Conservation (phyloP, 2,888 invertebrate species). For the Philereme transversata region DNA sequence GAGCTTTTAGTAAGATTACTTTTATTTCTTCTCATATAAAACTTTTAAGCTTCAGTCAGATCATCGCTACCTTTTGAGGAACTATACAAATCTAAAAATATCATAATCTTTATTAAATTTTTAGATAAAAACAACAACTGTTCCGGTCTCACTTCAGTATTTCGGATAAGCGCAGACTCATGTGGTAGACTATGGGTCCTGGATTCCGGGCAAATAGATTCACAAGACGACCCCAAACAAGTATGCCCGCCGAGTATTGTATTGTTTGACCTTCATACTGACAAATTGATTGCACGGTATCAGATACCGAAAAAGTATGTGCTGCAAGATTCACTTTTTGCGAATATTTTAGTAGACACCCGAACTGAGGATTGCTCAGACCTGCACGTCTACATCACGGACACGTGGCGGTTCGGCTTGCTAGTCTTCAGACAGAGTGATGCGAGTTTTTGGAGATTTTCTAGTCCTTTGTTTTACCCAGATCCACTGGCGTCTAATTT, state of each 20-base stretch:
- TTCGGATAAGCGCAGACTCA: conserved; percentile 88
- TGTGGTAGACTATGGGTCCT: conserved; percentile 92
- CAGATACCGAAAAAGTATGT: conserved; percentile 86
- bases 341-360: conserved; percentile 87
- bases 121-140: conserved; percentile 78
- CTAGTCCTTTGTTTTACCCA: conserved; percentile 87
- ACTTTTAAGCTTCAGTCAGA: no score
- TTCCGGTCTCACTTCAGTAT: conserved; percentile 89
- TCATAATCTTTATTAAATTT: conserved; percentile 22
- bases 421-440: conserved; percentile 85
- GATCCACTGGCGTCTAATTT: conserved; percentile 90
- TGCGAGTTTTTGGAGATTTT: conserved; percentile 85
- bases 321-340: conserved; percentile 86
- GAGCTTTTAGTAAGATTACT: conserved; percentile 72
- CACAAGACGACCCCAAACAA: conserved; percentile 85
- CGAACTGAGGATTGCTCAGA: conserved; percentile 84
- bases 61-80: no score
- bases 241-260: conserved; percentile 89
- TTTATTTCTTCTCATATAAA: not conserved
- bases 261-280: conserved; percentile 88
- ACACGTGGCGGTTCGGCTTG: conserved; percentile 87
- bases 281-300: conserved; percentile 85
- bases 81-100: no score
- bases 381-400: conserved; percentile 87
- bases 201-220: conserved; percentile 90